phyloP scores from a whole-genome alignment of 1,140 invertebrate species.

The Trichonephila inaurata region DNA sequence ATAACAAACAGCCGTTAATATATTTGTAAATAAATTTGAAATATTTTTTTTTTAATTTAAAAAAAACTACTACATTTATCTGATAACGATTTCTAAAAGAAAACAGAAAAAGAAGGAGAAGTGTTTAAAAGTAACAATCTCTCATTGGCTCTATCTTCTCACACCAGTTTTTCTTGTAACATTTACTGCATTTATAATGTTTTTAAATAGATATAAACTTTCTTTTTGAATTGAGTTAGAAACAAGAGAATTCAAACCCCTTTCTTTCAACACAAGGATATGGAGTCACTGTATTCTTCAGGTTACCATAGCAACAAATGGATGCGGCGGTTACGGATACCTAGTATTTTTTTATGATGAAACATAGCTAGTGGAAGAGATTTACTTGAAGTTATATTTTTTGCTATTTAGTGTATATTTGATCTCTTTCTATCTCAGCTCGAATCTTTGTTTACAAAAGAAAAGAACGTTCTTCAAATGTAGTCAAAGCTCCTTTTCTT shows the following conservation, averaged over 20 bases:
- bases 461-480: constrained; percentile 46
- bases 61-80: no score
- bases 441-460: constrained; percentile 67
- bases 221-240: background rate
- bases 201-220: background rate
- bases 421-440: constrained; percentile 50
- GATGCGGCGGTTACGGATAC: constrained; percentile 58
- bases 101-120: no score
- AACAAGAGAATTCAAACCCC: background rate
- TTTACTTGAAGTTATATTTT: constrained; percentile 44
- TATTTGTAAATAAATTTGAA: no score
- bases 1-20: no score
- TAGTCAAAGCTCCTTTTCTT: constrained; percentile 37
- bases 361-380: constrained; percentile 58
- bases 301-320: constrained; percentile 68
- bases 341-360: constrained; percentile 56
- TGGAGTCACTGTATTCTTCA: constrained; percentile 52
- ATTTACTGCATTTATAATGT: no score
- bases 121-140: no score
- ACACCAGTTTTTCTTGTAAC: no score
- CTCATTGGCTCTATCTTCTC: no score
- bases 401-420: constrained; percentile 65
- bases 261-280: constrained; percentile 38
- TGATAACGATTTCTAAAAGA: no score
- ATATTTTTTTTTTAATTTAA: no score